Evolutionary conservation across 2,888 invertebrate species (phyloP), one percentile per base, ranked within the genome.

Genomic region (Cacoxenus indagator): DNA sequence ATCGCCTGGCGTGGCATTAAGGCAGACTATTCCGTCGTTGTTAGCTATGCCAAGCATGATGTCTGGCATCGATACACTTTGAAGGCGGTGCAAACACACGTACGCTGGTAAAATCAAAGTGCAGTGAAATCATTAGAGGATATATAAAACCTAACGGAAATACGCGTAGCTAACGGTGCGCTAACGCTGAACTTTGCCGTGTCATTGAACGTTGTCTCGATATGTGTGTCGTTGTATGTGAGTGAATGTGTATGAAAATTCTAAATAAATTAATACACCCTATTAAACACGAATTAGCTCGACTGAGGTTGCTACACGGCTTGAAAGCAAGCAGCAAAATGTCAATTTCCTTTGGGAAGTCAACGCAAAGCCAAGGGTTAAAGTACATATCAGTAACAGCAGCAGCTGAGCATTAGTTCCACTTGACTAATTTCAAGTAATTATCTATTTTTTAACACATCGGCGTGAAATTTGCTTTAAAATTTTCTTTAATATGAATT

Each of bases 251-350:
- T 43, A 59, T 45, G 45, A 45, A 62, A 45, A 24, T 62, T 62
- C 43, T 45, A 62, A 62, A 62, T 62, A 62, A 82, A 80, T 82
- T 77, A 82, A 81, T 78, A 78, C 78, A 76, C 77, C 78, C 70
- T 76, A 80, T 82, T 80, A 81, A 75, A 80, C 77, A 77, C 77
- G 77, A 76, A 80, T 80, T 80, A 80, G 78, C 77, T 29, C 29
- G 37, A 37, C 37, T 37, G 37, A 1, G 37, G 14, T 11, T 14
- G 37, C 8, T 11, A 11, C 37, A 37, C 14, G 8, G 37, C 9
- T 14, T 67, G 19, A 51, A 22, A 51, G 31, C 17, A 59, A 65
- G 55, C 57, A 45, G 24, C 19, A 67, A 54, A 74, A 51, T 59
- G 24, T 27, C 37, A 69, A 69, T 27, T 59, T 73, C 54, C 17